Conservation (phyloP, 2,797 vertebrate genomes). For the Phataginus tetradactyla region DNA sequence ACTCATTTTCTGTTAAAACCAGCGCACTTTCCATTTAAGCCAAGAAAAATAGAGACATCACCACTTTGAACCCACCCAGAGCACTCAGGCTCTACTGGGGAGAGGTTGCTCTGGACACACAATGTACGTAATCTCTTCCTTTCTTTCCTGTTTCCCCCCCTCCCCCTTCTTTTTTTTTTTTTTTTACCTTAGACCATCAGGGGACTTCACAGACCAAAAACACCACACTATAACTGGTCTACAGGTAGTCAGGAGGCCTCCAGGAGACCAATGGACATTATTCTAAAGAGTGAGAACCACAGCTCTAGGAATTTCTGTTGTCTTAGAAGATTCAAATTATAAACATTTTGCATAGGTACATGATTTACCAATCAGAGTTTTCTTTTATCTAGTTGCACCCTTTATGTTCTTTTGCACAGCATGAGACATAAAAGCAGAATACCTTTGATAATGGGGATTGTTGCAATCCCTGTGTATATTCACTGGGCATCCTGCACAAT, state of each 20-base stretch:
- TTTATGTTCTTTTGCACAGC: neutral
- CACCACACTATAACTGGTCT: neutral
- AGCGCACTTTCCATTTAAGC: neutral
- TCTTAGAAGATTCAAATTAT: neutral
- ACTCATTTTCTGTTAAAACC: neutral
- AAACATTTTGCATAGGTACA: neutral
- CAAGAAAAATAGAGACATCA: neutral
- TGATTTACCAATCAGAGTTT: slow-evolving; percentile 7
- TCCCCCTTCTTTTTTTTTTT: neutral
- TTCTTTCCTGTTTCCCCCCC: neutral
- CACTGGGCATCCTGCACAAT: neutral
- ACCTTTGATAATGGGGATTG: neutral
- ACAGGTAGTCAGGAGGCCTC: neutral
- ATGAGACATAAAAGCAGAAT: neutral
- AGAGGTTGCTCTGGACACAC: neutral
- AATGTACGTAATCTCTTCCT: neutral
- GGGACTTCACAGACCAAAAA: neutral
- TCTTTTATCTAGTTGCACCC: neutral
- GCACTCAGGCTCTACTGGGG: neutral
- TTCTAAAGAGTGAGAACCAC: neutral
- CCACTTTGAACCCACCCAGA: neutral
- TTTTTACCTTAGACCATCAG: neutral
- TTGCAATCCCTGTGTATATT: neutral
- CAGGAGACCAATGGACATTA: neutral
- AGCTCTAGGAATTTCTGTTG: neutral